phyloP scores from a whole-genome alignment of 2,113 vertebrate species.

The Aplodontia rufa region DNA sequence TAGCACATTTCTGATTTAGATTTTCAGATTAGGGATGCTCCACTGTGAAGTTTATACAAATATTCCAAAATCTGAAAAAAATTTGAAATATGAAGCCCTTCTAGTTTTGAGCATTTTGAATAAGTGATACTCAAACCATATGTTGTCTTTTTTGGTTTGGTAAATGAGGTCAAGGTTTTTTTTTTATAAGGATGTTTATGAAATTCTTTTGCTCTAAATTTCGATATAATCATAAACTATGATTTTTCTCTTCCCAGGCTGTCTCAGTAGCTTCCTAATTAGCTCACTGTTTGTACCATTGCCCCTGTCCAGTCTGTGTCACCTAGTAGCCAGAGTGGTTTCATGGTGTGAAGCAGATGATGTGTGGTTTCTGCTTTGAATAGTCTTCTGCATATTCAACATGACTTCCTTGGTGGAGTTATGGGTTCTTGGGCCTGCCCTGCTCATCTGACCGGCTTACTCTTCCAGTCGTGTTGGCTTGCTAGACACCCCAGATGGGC shows the following conservation, averaged over 20 bases:
- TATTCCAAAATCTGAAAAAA: background rate
- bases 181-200: background rate
- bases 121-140: background rate
- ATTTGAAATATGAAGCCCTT: background rate
- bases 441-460: background rate
- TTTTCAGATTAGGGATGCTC: background rate
- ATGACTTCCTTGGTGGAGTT: background rate
- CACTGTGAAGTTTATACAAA: background rate
- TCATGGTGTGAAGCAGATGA: too few relatives aligned
- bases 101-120: background rate
- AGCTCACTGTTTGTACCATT: background rate
- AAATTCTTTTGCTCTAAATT: background rate
- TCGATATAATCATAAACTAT: background rate
- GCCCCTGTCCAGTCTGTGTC: background rate
- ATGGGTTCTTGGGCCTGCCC: too few relatives aligned
- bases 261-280: background rate
- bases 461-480: background rate
- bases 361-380: background rate
- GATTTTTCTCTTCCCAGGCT: background rate
- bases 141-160: background rate
- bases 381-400: background rate
- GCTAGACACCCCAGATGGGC: background rate
- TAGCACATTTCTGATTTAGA: too few relatives aligned
- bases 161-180: background rate
- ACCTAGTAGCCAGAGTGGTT: too few relatives aligned